phyloP scores from a whole-genome alignment of 1,140 invertebrate genomes.

The Drosophila lacertosa region DNA sequence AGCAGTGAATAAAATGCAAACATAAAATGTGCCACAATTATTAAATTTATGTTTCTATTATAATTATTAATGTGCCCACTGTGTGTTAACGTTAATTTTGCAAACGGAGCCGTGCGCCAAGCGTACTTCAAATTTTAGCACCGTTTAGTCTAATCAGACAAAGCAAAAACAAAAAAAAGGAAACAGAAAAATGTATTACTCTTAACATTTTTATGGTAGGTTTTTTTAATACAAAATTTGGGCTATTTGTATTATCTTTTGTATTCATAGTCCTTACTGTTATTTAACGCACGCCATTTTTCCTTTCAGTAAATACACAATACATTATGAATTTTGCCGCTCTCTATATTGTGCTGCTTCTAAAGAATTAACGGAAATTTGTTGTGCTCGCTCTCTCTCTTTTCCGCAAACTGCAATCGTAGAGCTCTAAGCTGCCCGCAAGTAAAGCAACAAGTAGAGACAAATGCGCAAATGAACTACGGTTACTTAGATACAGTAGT shows the following conservation, averaged over 20 bases:
- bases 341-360: conserved; percentile 32
- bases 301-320: conserved; percentile 26
- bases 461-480: conserved; percentile 21
- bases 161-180: not conserved
- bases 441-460: conserved; percentile 14
- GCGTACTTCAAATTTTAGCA: conserved; percentile 62
- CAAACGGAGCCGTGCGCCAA: conserved; percentile 60
- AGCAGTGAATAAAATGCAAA: conserved; percentile 14
- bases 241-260: not conserved
- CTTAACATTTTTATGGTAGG: conserved; percentile 8
- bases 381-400: conserved; percentile 1
- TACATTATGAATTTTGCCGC: conserved; percentile 14
- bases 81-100: conserved; percentile 45
- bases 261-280: not conserved
- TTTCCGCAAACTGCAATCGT: conserved; percentile 25
- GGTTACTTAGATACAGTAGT: conserved; percentile 61
- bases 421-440: conserved; percentile 13
- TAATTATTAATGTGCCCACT: conserved; percentile 59
- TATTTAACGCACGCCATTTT: conserved; percentile 28
- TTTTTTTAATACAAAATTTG: not conserved
- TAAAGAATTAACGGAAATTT: conserved; percentile 53
- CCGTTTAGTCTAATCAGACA: conserved; percentile 46
- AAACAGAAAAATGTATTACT: not conserved
- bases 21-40: conserved; percentile 28
- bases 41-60: conserved; percentile 58